These are phyloP conservation scores for Sus scrofa DNA, from an alignment of 2,113 vertebrate genomes.

Conservation along the genomic window T2T-Sscrofa CM000824.6:187900001-187900500, in stretches of 20 bases:
- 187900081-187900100: slow-evolving; percentile 39
- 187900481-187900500: background rate
- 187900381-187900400: slow-evolving; percentile 1
- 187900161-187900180: slow-evolving; percentile 9
- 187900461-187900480: background rate
- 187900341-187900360: background rate
- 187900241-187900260: background rate
- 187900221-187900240: background rate
- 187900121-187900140: background rate
- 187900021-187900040: background rate
- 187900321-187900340: slow-evolving; percentile 19
- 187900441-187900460: background rate
- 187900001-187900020: background rate
- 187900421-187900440: background rate
- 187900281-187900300: background rate
- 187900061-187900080: slow-evolving; percentile 19
- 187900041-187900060: slow-evolving; percentile 20
- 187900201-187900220: slow-evolving; percentile 32
- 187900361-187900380: slow-evolving; percentile 23
- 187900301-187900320: slow-evolving; percentile 58
- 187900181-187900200: background rate
- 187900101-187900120: slow-evolving; percentile 15
- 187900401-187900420: background rate
- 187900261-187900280: background rate
- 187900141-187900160: background rate